Conservation (phyloP, 2,888 invertebrate species). For the Parnassius smintheus region DNA sequence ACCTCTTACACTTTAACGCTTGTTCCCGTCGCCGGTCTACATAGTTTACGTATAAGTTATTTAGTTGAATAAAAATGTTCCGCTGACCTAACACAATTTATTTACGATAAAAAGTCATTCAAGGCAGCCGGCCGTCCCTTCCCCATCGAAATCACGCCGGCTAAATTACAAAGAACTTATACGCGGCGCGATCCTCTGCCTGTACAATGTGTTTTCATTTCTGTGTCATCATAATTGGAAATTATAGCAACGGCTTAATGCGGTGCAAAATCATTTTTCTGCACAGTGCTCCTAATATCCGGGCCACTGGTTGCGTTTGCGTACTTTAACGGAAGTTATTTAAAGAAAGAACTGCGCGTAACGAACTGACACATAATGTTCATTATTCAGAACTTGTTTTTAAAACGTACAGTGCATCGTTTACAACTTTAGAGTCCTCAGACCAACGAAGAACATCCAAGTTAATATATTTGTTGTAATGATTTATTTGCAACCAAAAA, state of each 20-base stretch:
- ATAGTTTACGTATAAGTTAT: no score
- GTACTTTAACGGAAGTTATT: background rate
- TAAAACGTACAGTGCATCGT: no score
- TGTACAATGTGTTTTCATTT: background rate
- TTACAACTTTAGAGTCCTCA: no score
- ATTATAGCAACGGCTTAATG: background rate
- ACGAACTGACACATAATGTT: background rate
- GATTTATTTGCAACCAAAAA: no score
- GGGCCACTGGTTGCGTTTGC: background rate
- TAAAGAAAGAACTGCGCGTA: background rate
- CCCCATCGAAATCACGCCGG: background rate
- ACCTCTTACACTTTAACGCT: no score
- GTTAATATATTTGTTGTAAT: no score
- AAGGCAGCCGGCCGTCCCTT: background rate
- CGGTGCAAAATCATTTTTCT: background rate
- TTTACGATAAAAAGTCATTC: background rate
- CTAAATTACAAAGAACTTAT: slow-evolving; percentile 1
- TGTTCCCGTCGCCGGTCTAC: no score
- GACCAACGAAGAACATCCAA: no score
- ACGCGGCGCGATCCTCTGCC: background rate
- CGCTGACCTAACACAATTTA: no score
- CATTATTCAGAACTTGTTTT: no score
- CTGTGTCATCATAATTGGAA: background rate
- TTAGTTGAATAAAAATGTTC: no score
- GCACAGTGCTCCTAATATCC: no score